Evolutionary conservation across 2,888 invertebrate species (phyloP).

Genomic region (Catocala fraxini): DNA sequence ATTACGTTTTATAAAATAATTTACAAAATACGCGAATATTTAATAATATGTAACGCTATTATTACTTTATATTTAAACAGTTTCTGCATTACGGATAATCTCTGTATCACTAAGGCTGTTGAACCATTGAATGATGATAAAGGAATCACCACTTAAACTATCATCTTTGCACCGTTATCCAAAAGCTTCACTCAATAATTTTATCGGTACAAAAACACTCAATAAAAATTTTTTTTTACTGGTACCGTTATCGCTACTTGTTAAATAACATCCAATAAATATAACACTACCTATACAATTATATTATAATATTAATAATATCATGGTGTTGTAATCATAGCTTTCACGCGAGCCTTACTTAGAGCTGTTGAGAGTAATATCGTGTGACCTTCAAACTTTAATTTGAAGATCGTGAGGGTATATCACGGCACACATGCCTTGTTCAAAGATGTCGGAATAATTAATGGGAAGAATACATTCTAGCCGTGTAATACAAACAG

Average conservation of each 20-base stretch:
- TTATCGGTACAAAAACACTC: too few species aligned
- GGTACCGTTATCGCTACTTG: neutral
- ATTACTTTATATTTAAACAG: too few species aligned
- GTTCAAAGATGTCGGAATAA: conserved; percentile 7
- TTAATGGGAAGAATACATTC: conserved; percentile 5
- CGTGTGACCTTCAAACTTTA: conserved; percentile 28
- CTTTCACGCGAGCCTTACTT: conserved; percentile 24
- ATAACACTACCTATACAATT: neutral
- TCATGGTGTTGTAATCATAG: conserved; percentile 28
- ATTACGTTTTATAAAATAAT: too few species aligned
- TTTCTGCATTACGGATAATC: too few species aligned
- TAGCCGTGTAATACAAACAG: neutral
- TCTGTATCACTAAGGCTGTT: too few species aligned
- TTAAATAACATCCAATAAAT: neutral
- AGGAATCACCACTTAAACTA: too few species aligned
- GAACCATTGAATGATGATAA: too few species aligned
- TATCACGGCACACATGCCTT: conserved; percentile 3
- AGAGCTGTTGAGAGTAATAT: conserved; percentile 33
- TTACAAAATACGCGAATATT: too few species aligned
- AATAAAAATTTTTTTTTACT: neutral
- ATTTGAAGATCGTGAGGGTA: conserved; percentile 28
- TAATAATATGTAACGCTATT: too few species aligned
- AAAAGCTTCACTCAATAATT: too few species aligned
- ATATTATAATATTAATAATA: conserved; percentile 14
- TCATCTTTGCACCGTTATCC: too few species aligned